Evolutionary conservation across 1,140 invertebrate genomes (phyloP), one percentile per base, ranked within the genome.

Genomic region (Lepidurus arcticus): DNA sequence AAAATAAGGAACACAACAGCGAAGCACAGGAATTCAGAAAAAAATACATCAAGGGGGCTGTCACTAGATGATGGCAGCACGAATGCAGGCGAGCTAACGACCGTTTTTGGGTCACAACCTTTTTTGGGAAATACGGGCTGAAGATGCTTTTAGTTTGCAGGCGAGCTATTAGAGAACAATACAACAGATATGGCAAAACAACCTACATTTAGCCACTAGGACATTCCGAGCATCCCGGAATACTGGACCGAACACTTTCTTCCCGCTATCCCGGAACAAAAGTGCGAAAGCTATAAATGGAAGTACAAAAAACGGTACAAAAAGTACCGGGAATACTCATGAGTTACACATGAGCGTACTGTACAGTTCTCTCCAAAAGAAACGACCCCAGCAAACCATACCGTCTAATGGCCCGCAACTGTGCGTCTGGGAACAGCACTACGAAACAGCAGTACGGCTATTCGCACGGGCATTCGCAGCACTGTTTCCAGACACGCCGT

Each of bases 61-160:
- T 65, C 53, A 16, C 21, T 65, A 13, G 21, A 11, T 65, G 21
- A 65, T 16, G 13, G 9, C 3, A 65, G 53, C 53, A 16, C 45
- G 53, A 65, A 65, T 34, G 34, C 16, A 65, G 53, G 13, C 53
- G 34, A 34, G 21, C 13, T 65, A 65, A 21, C 53, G 53, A 65
- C 53, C 53, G 53, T 65, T 65, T 65, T 65, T 65, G 53, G 53
- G 53, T 65, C 53, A 65, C 8, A 65, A 65, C 53, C 53, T 65
- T 65, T 65, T 65, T 65, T 65, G 53, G 53, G 13, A 65, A 65
- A 21, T 65, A 65, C 53, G 45, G 45, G 10, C 45, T 65, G 53
- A 65, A 65, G 53, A 65, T 16, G 53, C 13, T 16, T 9, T 7
- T 13, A n/a, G n/a, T 65, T 47, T 47, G 10, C 21, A 65, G 6